A percentile compares a stretch with the other conserved stretches of the same genome.
Conservation (phyloP, 64 coral and sea anemone genomes). For the Catalaphyllia jardinei region DNA sequence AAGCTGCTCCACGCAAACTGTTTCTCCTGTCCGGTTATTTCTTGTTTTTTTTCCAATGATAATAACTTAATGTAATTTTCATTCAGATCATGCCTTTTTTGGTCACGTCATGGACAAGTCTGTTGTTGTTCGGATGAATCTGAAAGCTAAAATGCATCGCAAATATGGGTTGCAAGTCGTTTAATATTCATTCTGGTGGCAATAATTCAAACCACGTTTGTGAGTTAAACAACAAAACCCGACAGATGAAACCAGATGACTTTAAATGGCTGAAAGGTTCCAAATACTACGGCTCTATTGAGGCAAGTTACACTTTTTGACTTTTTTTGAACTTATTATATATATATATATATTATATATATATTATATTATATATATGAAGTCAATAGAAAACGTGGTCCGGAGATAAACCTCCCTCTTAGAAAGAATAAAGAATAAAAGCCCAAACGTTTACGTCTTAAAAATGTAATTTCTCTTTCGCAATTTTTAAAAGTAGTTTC, state of each 20-base stretch:
- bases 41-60: not conserved
- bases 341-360: too few species aligned
- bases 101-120: not conserved
- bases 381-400: too few species aligned
- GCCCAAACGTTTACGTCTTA: too few species aligned
- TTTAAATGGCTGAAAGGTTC: not conserved
- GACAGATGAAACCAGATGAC: not conserved
- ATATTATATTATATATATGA: too few species aligned
- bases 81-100: not conserved
- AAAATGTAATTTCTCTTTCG: too few species aligned
- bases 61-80: not conserved
- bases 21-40: not conserved
- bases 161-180: not conserved
- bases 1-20: not conserved
- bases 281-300: not conserved
- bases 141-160: not conserved
- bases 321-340: too few species aligned
- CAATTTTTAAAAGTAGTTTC: too few species aligned
- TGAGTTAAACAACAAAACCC: not conserved
- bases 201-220: not conserved
- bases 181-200: not conserved
- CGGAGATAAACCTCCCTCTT: too few species aligned
- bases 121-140: not conserved
- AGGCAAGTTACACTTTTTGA: not conserved
- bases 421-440: too few species aligned